Evolutionary conservation across 2,888 invertebrate genomes (phyloP).

Genomic region (Diarsia rubi): DNA sequence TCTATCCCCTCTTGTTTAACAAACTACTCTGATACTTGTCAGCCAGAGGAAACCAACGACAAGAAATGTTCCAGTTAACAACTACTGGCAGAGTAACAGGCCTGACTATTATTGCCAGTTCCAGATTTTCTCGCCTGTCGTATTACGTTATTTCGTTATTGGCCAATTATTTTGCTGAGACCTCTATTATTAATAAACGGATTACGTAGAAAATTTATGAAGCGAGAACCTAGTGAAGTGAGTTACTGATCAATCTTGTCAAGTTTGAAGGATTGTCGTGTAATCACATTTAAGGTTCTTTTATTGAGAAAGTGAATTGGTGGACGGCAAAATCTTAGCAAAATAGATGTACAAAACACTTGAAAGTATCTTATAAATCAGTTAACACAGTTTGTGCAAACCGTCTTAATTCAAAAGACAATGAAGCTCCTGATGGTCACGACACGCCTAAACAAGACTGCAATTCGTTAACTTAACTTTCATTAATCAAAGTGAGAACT

Average conservation of each 20-base stretch:
- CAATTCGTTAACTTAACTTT: constrained; percentile 52
- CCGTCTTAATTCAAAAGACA: constrained; percentile 40
- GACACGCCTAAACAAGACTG: constrained; percentile 25
- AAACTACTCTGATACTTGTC: constrained; percentile 77
- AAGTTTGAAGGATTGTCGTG: constrained; percentile 28
- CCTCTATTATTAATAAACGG: constrained; percentile 54
- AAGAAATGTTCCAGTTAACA: constrained; percentile 79
- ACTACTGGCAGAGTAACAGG: constrained; percentile 74
- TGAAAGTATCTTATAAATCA: constrained; percentile 1
- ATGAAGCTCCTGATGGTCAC: constrained; percentile 26
- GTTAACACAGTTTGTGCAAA: constrained; percentile 21
- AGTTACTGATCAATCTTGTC: constrained; percentile 43
- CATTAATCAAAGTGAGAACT: constrained; percentile 55
- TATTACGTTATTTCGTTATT: constrained; percentile 70
- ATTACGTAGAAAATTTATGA: constrained; percentile 50
- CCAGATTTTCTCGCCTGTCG: constrained; percentile 71
- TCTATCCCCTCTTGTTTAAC: constrained; percentile 70
- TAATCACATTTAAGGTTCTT: constrained; percentile 30
- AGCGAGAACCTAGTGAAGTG: constrained; percentile 42
- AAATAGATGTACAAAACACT: not conserved
- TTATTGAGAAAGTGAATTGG: not conserved
- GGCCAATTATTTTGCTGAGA: constrained; percentile 66
- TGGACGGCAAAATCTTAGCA: not conserved
- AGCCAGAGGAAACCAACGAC: constrained; percentile 76
- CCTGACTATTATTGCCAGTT: constrained; percentile 58